Evolutionary conservation across 2,113 vertebrate species (phyloP).

Genomic region (Apodemus speciosus): DNA sequence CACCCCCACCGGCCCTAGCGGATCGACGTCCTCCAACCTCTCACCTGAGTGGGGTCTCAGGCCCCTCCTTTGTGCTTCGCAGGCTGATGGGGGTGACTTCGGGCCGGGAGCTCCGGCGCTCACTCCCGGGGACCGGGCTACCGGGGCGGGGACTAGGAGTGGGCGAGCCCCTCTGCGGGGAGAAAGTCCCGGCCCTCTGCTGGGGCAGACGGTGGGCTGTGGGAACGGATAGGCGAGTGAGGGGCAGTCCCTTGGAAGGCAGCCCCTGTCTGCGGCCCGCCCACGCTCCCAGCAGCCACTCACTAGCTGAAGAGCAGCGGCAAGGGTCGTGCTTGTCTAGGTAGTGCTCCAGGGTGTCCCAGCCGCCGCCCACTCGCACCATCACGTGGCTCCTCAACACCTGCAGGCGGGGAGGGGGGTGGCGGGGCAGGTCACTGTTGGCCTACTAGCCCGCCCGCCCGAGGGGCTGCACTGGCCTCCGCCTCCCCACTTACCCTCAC

Average conservation of each 20-base stretch:
- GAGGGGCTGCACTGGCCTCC: background rate
- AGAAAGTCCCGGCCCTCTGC: constrained; percentile 85
- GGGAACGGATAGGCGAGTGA: background rate
- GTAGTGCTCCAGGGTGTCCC: constrained; percentile 99
- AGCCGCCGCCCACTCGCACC: constrained; percentile 97
- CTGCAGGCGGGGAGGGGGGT: constrained; percentile 78
- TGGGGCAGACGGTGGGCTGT: constrained; percentile 92
- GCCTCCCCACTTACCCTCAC: constrained; percentile 88
- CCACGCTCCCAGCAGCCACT: constrained; percentile 69
- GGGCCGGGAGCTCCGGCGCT: constrained; percentile 63
- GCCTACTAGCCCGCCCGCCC: background rate
- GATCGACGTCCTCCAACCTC: background rate
- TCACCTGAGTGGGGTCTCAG: constrained; percentile 68
- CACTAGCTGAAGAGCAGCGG: constrained; percentile 91
- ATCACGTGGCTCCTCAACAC: constrained; percentile 97
- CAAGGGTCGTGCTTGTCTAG: constrained; percentile 98
- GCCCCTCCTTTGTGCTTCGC: constrained; percentile 55
- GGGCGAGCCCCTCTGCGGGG: constrained; percentile 85
- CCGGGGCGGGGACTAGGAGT: constrained; percentile 86
- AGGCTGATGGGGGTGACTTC: background rate
- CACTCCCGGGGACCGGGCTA: constrained; percentile 81
- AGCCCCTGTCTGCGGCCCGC: background rate
- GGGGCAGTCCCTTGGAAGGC: rapidly evolving
- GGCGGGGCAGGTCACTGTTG: background rate
- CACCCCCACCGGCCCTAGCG: background rate